Percentiles rank a stretch among this genome's conserved stretches.
phyloP scores from a whole-genome alignment of 2,797 vertebrate genomes.

The Tinamus major region DNA sequence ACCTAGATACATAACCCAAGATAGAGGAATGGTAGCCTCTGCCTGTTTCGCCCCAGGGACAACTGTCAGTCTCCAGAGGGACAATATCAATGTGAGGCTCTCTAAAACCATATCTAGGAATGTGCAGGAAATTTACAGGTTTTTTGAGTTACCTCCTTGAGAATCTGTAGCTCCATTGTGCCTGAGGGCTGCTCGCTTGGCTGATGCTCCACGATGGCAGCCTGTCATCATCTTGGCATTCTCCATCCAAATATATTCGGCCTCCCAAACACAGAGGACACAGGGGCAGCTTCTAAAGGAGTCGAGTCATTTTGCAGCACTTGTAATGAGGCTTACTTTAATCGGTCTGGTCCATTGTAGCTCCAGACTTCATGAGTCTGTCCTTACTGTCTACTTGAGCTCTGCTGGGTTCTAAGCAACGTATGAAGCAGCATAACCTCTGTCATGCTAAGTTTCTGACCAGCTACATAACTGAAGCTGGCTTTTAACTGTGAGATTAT shows the following conservation, averaged over 20 bases:
- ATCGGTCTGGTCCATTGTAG: too few relatives aligned
- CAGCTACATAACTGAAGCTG: background rate
- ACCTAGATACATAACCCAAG: background rate
- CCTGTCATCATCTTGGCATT: too few relatives aligned
- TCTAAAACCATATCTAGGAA: background rate
- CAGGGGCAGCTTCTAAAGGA: background rate
- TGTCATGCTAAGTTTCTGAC: background rate
- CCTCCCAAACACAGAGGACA: too few relatives aligned
- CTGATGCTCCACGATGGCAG: too few relatives aligned
- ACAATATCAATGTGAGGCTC: background rate
- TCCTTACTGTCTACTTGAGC: too few relatives aligned
- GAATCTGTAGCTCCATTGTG: background rate
- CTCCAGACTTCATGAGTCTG: too few relatives aligned
- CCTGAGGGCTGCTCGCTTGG: background rate
- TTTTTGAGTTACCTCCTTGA: background rate
- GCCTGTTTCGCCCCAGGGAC: background rate
- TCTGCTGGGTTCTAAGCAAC: background rate
- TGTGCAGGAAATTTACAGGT: background rate
- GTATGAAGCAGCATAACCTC: background rate
- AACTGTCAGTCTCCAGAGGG: background rate
- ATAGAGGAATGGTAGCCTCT: accelerated
- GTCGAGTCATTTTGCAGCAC: background rate
- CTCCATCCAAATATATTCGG: too few relatives aligned
- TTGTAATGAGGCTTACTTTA: background rate
- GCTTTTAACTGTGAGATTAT: background rate